A percentile compares a stretch with the other conserved stretches of the same genome.
These are phyloP conservation scores for Sitophilus oryzae DNA, from an alignment of 1,140 invertebrate species.

Conservation along the genomic window DNA sequence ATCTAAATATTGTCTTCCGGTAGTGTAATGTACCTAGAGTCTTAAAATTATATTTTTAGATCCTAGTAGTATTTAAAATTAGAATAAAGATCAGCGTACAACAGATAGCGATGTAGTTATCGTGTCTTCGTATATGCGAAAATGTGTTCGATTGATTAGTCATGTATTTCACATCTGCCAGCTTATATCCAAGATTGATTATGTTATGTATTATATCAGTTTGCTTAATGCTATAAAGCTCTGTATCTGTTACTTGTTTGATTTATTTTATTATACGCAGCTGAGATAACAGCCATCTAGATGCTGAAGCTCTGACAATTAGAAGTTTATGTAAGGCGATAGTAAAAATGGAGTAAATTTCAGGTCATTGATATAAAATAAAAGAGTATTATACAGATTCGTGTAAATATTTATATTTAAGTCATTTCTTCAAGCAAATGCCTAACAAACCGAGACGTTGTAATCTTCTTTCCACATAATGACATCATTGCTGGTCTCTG, in stretches of 20 bases:
- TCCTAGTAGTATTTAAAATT: conserved; percentile 10
- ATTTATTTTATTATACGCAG: too few species aligned
- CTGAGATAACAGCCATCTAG: too few species aligned
- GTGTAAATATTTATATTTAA: not conserved
- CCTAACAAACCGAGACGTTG: not conserved
- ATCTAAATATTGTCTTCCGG: too few species aligned
- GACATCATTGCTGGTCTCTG: conserved; percentile 11
- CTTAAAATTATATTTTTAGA: conserved; percentile 24
- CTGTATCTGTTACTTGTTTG: too few species aligned
- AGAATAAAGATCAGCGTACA: conserved; percentile 6
- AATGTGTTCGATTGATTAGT: not conserved
- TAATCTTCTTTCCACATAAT: conserved; percentile 9
- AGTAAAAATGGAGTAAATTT: not conserved
- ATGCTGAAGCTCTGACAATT: too few species aligned
- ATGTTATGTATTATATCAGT: too few species aligned
- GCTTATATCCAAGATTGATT: too few species aligned
- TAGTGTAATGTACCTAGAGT: too few species aligned
- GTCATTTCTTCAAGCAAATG: not conserved
- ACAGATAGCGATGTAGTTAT: not conserved
- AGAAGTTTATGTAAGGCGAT: too few species aligned
- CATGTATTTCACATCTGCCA: too few species aligned
- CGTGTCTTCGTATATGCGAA: not conserved
- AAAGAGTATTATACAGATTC: not conserved
- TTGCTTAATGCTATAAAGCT: too few species aligned
- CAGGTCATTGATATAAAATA: not conserved